A percentile compares a stretch with the other conserved stretches of the same genome.
These are phyloP conservation scores for Ceratoteleas bidentatus DNA, from an alignment of 1,140 invertebrate species.

Conservation along the genomic window DNA sequence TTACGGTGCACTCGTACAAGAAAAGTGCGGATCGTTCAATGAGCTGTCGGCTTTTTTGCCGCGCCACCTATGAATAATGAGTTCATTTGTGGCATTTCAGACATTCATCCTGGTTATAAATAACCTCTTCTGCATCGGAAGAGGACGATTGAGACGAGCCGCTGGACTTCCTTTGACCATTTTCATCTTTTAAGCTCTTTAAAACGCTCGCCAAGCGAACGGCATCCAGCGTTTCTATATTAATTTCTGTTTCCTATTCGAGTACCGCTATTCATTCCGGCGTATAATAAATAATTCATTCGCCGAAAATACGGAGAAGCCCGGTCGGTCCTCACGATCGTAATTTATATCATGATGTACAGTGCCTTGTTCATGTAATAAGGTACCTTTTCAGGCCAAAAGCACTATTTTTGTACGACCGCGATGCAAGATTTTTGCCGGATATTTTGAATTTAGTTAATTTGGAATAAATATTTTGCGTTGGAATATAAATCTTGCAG, in stretches of 20 bases:
- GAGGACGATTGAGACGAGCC: constrained; percentile 49
- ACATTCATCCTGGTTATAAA: constrained; percentile 38
- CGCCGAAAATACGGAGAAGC: not conserved
- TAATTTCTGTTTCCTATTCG: constrained; percentile 31
- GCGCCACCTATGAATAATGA: constrained; percentile 34
- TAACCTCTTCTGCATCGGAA: constrained; percentile 41
- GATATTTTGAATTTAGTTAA: too few relatives aligned
- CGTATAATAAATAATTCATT: constrained; percentile 28
- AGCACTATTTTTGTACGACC: too few relatives aligned
- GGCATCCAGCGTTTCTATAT: constrained; percentile 26
- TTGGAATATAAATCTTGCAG: too few relatives aligned
- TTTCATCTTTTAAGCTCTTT: constrained; percentile 27
- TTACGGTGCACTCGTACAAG: constrained; percentile 8
- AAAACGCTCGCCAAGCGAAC: constrained; percentile 18
- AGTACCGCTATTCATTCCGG: constrained; percentile 26
- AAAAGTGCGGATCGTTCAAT: constrained; percentile 24
- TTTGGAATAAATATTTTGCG: too few relatives aligned
- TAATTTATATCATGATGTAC: not conserved
- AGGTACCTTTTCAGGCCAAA: too few relatives aligned
- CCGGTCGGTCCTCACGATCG: too few relatives aligned
- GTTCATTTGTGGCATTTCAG: constrained; percentile 40
- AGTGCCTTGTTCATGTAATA: not conserved
- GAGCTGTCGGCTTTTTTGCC: constrained; percentile 28
- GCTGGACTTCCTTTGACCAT: constrained; percentile 46
- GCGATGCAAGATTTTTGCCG: too few relatives aligned